Base-by-base conservation (phyloP, 2,113 vertebrate genomes). In the Tilapia sparmanii region DNA sequence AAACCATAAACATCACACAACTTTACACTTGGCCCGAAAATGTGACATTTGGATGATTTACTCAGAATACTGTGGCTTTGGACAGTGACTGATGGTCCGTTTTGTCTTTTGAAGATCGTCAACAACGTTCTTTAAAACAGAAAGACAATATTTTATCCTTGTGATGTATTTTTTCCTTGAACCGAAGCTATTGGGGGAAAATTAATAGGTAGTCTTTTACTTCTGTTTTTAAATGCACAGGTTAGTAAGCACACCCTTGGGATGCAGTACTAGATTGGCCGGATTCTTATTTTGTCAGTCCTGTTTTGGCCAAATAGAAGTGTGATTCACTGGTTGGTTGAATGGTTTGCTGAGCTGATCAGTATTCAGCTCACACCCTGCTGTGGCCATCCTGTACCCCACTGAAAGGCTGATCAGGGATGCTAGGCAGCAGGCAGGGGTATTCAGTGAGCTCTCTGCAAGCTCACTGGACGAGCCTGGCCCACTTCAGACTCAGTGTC, bases 371-470 rank as follows among this genome's bases (percentile, higher is more conserved):
- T 84, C 94, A 90, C 84, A 81, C 63, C 76, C 80, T 61, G 22
- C 52, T 83, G 82, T 88, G 91, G 59, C 88, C 82, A n/a, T 90
- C 91, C 84, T 59, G 22, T 40, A 24, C 79, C 38, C 68, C 53
- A 92, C 93, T 93, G 42, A 94, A 91, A 80, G 86, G 79, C 90
- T 90, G 91, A 92, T 95, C 92, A 84, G 84, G 78, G 88, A 94
- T 92, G 90, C 93, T 84, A 55, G 91, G 90, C 90, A 89, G 91
- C 93, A 90, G 90, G 82, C 90, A 5, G 7, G 79, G 82, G 82
- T 47, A 90, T 90, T 94, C 91, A 93, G 29, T 1, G 24, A 87
- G 85, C 88, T 89, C 87, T 84, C 81, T 45, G 83, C 86, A 26
- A 47, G 61, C 61, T 66, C 22, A 53, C 66, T 33, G 84, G 89